phyloP scores from a whole-genome alignment of 2,113 vertebrate species.

The Cololabis saira region DNA sequence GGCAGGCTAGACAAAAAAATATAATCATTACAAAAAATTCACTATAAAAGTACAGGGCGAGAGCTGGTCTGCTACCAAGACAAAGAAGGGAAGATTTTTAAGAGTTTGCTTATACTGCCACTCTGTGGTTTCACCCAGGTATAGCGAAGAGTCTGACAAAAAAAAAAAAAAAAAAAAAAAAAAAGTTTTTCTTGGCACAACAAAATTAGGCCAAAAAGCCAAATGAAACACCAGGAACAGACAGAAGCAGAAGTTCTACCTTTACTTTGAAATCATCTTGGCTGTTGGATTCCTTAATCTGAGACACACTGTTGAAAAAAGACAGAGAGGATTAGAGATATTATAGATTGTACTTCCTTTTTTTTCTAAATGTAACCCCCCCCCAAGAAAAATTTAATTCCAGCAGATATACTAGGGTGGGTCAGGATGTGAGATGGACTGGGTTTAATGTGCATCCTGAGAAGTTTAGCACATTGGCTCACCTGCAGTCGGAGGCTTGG shows the following conservation, averaged over 20 bases:
- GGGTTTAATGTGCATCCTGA: no score
- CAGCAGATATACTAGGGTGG: no score
- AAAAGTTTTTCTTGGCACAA: background rate
- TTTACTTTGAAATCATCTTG: conserved; percentile 96
- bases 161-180: no score
- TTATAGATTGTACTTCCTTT: background rate
- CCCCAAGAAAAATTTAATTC: no score
- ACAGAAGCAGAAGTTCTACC: conserved; percentile 67
- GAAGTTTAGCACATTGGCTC: conserved; percentile 39
- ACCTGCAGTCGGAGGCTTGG: conserved; percentile 93
- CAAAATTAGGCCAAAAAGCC: background rate
- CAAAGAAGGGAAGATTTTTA: background rate
- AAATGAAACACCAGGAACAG: no score
- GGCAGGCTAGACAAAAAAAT: no score
- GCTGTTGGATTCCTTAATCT: conserved; percentile 94
- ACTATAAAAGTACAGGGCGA: background rate
- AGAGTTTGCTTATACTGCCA: conserved; percentile 61
- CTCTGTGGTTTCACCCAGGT: conserved; percentile 49
- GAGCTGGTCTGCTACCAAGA: background rate
- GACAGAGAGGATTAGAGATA: conserved; percentile 1
- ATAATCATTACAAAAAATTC: background rate
- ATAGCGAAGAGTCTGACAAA: conserved; percentile 9
- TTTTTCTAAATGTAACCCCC: no score
- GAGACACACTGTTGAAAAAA: conserved; percentile 80
- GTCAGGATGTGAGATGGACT: no score